These are phyloP conservation scores for Strigamia transsilvanica DNA, from an alignment of 2,888 invertebrate genomes.

Conservation along the genomic window DNA sequence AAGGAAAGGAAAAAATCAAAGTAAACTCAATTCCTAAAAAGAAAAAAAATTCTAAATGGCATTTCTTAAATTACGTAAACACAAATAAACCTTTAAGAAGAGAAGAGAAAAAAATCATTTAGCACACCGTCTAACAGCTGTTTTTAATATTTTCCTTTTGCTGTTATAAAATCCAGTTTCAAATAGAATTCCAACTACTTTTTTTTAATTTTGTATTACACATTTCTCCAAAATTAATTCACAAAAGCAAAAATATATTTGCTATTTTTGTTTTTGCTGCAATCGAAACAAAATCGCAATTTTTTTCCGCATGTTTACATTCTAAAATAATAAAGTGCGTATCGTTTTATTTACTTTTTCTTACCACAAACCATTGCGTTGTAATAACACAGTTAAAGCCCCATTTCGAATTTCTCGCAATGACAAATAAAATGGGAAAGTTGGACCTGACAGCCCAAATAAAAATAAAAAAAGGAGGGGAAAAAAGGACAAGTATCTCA, in stretches of 20 bases:
- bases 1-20: background rate
- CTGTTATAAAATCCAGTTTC: too few species aligned
- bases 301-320: too few species aligned
- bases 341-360: too few species aligned
- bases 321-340: too few species aligned
- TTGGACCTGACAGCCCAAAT: slow-evolving; percentile 3
- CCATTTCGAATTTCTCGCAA: background rate
- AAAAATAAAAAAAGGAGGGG: background rate
- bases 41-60: background rate
- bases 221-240: too few species aligned
- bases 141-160: too few species aligned
- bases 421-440: background rate
- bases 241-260: too few species aligned
- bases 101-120: background rate
- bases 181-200: too few species aligned
- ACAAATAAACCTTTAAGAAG: background rate
- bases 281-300: too few species aligned
- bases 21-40: background rate
- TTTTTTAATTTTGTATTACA: too few species aligned
- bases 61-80: slow-evolving; percentile 5
- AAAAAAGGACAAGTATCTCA: background rate
- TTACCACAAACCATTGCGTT: background rate
- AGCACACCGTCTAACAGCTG: too few species aligned
- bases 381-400: background rate
- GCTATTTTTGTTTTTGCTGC: too few species aligned